phyloP scores from a whole-genome alignment of 2,113 vertebrate species.

The Indri indri region DNA sequence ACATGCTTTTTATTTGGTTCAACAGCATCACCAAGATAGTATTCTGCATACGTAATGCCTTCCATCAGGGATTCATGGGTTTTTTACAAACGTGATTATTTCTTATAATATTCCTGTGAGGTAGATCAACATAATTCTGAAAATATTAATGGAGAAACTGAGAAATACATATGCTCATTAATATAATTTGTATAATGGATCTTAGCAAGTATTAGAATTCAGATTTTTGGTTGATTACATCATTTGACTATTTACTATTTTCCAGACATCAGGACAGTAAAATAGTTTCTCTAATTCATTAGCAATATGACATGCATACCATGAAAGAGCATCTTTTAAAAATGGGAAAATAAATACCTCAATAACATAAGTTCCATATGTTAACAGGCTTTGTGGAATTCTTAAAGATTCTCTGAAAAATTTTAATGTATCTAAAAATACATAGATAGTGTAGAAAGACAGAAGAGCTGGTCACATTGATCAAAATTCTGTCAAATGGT shows the following conservation, averaged over 20 bases:
- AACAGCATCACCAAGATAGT: constrained; percentile 14
- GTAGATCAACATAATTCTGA: constrained; percentile 45
- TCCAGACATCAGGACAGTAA: not conserved
- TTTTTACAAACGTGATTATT: constrained; percentile 57
- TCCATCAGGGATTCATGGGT: constrained; percentile 40
- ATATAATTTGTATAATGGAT: not conserved
- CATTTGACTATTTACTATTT: not conserved
- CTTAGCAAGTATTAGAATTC: not conserved
- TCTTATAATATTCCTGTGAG: constrained; percentile 31
- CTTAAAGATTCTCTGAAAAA: not conserved
- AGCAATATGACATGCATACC: not conserved
- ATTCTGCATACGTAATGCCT: not conserved
- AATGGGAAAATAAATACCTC: not conserved
- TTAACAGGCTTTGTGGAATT: not conserved
- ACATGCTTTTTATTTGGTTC: constrained; percentile 33
- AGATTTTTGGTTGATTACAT: constrained; percentile 29
- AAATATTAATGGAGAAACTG: constrained; percentile 23
- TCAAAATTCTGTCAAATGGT: not conserved
- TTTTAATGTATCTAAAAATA: not conserved
- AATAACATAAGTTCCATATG: not conserved
- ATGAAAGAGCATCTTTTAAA: not conserved
- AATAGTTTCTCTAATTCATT: constrained; percentile 28
- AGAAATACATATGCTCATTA: not conserved
- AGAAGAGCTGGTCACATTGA: not conserved
- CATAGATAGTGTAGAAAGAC: not conserved